Percentiles rank a stretch among this genome's conserved stretches.
Evolutionary conservation across 1,140 invertebrate genomes (phyloP).

Genomic region (Pseudomyrmex flavicornis): DNA sequence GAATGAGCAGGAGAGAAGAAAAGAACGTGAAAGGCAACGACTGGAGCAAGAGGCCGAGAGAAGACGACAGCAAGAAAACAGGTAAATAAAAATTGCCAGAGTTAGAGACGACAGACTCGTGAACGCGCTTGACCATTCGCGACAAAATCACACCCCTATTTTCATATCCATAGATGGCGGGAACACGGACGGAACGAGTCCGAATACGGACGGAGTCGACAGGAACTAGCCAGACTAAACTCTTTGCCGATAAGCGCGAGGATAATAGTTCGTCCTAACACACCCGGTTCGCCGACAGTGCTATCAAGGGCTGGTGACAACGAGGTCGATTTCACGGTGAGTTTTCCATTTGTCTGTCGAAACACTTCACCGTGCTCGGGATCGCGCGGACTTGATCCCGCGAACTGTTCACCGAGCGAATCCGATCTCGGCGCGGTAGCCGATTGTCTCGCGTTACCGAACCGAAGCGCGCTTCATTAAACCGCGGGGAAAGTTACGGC

Average conservation of each 20-base stretch:
- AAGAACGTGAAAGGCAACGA: conserved; percentile 55
- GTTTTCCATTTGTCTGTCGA: conserved; percentile 52
- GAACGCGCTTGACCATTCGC: conserved; percentile 23
- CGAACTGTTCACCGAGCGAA: background rate
- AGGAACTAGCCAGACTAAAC: conserved; percentile 72
- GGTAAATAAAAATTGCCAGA: background rate
- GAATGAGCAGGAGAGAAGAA: conserved; percentile 37
- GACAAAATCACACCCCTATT: conserved; percentile 41
- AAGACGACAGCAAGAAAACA: conserved; percentile 46
- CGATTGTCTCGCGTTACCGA: conserved; percentile 48
- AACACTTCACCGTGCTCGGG: conserved; percentile 11
- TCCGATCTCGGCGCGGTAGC: background rate
- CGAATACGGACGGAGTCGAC: conserved; percentile 50
- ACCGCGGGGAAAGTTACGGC: conserved; percentile 23
- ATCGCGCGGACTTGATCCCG: conserved; percentile 8
- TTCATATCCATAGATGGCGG: conserved; percentile 33
- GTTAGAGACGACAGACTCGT: no score
- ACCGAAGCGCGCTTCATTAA: conserved; percentile 26
- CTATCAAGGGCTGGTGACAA: conserved; percentile 53
- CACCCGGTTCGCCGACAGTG: background rate
- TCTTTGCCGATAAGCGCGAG: conserved; percentile 75
- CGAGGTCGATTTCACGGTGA: conserved; percentile 76
- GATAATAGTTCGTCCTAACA: conserved; percentile 71
- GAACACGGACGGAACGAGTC: conserved; percentile 44
- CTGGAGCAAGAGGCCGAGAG: conserved; percentile 50